Evolutionary conservation across 2,888 invertebrate genomes (phyloP), one percentile per base, ranked within the genome.

Genomic region (Ramazzottius varieornatus): DNA sequence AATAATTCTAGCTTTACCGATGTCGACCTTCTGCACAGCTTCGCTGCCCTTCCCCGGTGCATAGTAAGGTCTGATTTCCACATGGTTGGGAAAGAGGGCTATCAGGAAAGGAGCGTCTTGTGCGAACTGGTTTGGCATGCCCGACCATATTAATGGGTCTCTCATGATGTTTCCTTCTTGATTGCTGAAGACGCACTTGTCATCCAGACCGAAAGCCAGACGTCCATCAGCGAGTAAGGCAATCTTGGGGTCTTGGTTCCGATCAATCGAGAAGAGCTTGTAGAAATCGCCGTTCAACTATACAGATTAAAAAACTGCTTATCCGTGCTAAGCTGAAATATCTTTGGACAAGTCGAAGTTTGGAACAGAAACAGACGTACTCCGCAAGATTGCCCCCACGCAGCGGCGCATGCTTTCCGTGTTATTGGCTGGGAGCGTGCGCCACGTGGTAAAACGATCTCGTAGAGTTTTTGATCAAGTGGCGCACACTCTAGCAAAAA

Each of bases 91-190:
- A 64, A 90, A 79, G 64, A 94, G 80, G 2, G 89, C 91, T 66
- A 96, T 78, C 32, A 90, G 80, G 76, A 88, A 98, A 0, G 96
- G 96, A 71, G 88, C 85, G 76, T 96, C 92, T 84, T 91, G 90
- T 24, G 54, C 54, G 54, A 54, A 16, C 54, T 54, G 54, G 13
- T 54, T 13, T 4, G 54, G 54, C 54, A 54, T 24, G 29, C 54
- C 54, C n/a, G 54, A 54, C 54, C 54, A 54, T 4, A 29, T 54
- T 4, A 54, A 24, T 8, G 54, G 20, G 16, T 54, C 54, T 16
- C 29, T 16, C 4, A 8, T 54, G 29, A 54, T 54, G 54, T 70
- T 72, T 2, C 75, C 75, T 13, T 75, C 73, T 29, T 70, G 68
- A 67, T 75, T 73, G 33, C 75, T 72, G 65, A 76, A 70, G 46